A percentile compares a stretch with the other conserved stretches of the same genome.
Evolutionary conservation across 2,888 invertebrate genomes (phyloP).

Genomic region (Panopea generosa): DNA sequence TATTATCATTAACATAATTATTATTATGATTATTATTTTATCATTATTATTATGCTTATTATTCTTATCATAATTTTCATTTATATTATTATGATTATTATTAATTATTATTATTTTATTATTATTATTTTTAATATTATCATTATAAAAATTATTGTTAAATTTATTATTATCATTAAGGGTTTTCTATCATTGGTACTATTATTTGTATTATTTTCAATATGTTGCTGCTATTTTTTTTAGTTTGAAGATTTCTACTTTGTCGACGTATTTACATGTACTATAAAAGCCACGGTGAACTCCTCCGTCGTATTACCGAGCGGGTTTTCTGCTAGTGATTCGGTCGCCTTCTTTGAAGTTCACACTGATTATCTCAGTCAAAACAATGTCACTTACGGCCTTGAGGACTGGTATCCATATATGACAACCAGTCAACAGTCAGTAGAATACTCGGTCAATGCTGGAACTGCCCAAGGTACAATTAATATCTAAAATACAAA

Average conservation of each 20-base stretch:
- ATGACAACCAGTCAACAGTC: slow-evolving; percentile 27
- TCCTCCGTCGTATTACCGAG: slow-evolving; percentile 50
- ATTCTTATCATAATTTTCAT: too few species aligned
- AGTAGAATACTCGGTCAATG: slow-evolving; percentile 45
- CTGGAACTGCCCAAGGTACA: slow-evolving; percentile 42
- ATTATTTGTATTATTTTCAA: too few species aligned
- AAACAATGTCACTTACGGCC: slow-evolving; percentile 18
- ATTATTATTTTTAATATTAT: too few species aligned
- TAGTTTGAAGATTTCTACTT: slow-evolving; percentile 73
- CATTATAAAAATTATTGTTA: too few species aligned
- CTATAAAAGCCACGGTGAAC: slow-evolving; percentile 55
- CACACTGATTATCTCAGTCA: slow-evolving; percentile 46
- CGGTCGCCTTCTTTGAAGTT: slow-evolving; percentile 54
- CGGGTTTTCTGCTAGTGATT: slow-evolving; percentile 55
- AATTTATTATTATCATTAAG: too few species aligned
- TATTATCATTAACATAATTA: too few species aligned
- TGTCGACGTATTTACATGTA: slow-evolving; percentile 67
- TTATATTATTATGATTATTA: too few species aligned
- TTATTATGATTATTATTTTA: too few species aligned
- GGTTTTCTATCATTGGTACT: too few species aligned
- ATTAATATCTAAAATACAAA: neutral
- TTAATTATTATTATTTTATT: too few species aligned
- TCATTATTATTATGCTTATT: too few species aligned
- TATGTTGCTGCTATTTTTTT: too few species aligned
- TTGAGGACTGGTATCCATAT: slow-evolving; percentile 43